These are phyloP conservation scores for Siniperca scherzeri DNA, from an alignment of 2,797 vertebrate genomes.

Conservation along the genomic window DNA sequence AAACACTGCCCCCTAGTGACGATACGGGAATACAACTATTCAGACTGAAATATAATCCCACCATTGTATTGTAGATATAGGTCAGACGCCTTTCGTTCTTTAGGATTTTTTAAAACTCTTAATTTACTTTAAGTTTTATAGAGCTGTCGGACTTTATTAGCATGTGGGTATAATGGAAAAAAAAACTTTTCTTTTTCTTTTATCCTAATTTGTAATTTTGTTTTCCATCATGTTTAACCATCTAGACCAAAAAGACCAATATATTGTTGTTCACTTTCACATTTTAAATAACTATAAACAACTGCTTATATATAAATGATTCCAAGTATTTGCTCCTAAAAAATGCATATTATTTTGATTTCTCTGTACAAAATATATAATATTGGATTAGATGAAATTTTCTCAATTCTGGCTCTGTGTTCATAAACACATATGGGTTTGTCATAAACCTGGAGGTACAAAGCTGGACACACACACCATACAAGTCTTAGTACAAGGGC, in stretches of 20 bases:
- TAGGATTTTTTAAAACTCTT: background rate
- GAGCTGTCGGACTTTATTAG: background rate
- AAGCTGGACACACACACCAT: constrained; percentile 26
- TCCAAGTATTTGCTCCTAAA: background rate
- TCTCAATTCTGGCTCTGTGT: background rate
- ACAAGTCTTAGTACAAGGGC: constrained; percentile 47
- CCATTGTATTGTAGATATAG: background rate
- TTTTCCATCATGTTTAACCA: background rate
- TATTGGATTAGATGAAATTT: background rate
- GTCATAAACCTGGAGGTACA: constrained; percentile 11
- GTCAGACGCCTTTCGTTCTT: background rate
- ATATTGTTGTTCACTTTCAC: background rate
- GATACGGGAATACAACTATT: background rate
- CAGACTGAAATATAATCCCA: background rate
- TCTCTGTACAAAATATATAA: background rate
- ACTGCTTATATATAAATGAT: too few relatives aligned
- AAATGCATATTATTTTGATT: background rate
- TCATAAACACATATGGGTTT: background rate
- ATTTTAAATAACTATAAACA: constrained; percentile 1
- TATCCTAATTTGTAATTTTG: background rate
- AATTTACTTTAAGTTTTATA: background rate
- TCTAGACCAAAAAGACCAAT: background rate
- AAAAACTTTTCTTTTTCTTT: background rate
- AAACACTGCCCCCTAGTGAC: constrained; percentile 89
- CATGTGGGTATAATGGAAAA: background rate